Conservation (phyloP, 2,113 vertebrate species). For the Pantherophis guttatus region DNA sequence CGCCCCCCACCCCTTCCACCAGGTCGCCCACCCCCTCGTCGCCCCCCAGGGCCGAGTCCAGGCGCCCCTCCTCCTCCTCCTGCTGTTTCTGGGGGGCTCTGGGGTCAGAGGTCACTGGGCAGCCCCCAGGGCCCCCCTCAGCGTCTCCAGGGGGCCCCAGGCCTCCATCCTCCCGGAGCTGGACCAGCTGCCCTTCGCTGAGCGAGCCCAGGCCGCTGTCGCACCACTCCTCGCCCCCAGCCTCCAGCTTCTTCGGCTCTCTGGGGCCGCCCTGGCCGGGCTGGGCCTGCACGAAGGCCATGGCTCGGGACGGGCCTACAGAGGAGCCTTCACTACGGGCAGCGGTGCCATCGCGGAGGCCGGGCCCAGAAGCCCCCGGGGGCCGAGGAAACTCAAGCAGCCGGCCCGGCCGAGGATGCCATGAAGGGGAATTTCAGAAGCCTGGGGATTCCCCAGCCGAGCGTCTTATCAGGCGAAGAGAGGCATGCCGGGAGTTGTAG, state of each 20-base stretch:
- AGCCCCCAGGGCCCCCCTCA: neutral
- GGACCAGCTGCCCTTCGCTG: slow-evolving; percentile 51
- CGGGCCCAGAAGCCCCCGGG: no score
- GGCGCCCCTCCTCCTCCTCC: slow-evolving; percentile 32
- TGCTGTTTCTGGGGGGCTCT: neutral
- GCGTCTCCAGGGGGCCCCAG: neutral
- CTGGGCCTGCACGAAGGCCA: neutral
- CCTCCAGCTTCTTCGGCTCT: neutral
- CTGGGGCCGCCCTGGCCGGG: neutral
- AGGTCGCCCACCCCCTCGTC: slow-evolving; percentile 41
- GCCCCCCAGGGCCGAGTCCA: slow-evolving; percentile 60
- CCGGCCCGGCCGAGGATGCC: neutral
- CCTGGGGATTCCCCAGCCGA: neutral
- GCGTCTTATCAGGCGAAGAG: neutral
- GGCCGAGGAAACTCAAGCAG: neutral
- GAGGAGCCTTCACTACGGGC: neutral
- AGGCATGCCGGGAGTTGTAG: neutral
- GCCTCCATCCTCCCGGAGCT: slow-evolving; percentile 10
- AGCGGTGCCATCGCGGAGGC: neutral
- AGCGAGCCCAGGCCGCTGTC: slow-evolving; percentile 80
- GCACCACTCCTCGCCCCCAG: slow-evolving; percentile 68
- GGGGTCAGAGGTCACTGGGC: neutral
- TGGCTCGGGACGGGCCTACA: neutral
- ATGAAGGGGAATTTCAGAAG: neutral
- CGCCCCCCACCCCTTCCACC: slow-evolving; percentile 36